These are phyloP conservation scores for Brachypteracias leptosomus DNA, from an alignment of 2,113 vertebrate genomes.

Conservation along the genomic window DNA sequence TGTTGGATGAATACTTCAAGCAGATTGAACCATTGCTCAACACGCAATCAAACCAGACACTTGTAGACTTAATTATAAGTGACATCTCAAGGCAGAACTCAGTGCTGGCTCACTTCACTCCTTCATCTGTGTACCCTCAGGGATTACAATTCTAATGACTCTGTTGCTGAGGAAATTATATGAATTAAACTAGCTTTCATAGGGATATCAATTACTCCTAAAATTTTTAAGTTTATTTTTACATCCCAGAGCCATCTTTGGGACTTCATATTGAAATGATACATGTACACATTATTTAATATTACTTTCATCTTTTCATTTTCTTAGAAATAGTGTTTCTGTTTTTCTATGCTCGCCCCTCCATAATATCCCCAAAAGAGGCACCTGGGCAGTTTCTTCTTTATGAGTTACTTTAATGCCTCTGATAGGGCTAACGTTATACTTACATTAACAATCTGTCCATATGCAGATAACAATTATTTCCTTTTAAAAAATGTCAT, in stretches of 20 bases:
- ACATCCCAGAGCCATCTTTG: background rate
- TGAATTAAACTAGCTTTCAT: slow-evolving; percentile 47
- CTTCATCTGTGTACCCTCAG: slow-evolving; percentile 15
- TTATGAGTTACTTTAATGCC: background rate
- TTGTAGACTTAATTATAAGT: slow-evolving; percentile 50
- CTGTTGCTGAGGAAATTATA: slow-evolving; percentile 26
- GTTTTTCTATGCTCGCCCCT: background rate
- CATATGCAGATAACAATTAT: background rate
- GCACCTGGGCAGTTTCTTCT: background rate
- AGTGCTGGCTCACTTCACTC: slow-evolving; percentile 23
- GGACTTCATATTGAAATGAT: background rate
- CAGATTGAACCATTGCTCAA: slow-evolving; percentile 6
- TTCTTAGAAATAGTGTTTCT: background rate
- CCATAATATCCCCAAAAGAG: background rate
- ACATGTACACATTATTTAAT: background rate
- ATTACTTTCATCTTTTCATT: background rate
- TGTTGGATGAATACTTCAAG: slow-evolving; percentile 21
- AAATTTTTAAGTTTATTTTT: slow-evolving; percentile 34
- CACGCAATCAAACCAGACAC: slow-evolving; percentile 25
- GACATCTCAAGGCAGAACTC: slow-evolving; percentile 21
- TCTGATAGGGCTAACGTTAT: background rate
- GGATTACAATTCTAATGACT: slow-evolving; percentile 43
- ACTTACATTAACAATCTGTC: background rate
- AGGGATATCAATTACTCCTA: slow-evolving; percentile 37
- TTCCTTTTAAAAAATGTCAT: background rate